Conservation (phyloP, 1,140 invertebrate species). For the Homalodisca vitripennis region DNA sequence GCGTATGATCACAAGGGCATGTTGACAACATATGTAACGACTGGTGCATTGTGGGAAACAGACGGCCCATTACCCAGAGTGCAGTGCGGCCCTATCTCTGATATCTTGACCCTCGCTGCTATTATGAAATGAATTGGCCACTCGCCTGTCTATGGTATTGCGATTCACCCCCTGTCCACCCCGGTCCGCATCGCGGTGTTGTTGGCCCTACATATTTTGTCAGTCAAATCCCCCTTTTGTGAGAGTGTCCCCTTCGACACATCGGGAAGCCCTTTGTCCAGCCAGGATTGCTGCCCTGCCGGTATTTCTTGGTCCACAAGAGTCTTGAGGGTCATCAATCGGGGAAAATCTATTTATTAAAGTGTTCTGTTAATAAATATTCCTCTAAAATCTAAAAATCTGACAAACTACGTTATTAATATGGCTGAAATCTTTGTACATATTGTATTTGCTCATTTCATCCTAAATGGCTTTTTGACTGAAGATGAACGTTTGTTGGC, state of each 20-base stretch:
- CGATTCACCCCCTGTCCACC: neutral
- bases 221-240: slow-evolving; percentile 24
- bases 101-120: slow-evolving; percentile 10
- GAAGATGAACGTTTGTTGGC: too few relatives aligned
- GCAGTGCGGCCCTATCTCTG: slow-evolving; percentile 14
- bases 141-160: neutral
- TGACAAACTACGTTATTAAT: too few relatives aligned
- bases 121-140: slow-evolving; percentile 23
- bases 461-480: too few relatives aligned
- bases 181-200: neutral
- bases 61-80: slow-evolving; percentile 21
- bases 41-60: slow-evolving; percentile 22
- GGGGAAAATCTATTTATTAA: too few relatives aligned
- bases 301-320: too few relatives aligned
- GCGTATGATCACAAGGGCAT: too few relatives aligned
- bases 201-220: slow-evolving; percentile 21
- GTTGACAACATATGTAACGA: neutral
- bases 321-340: too few relatives aligned
- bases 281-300: neutral
- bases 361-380: too few relatives aligned
- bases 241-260: neutral
- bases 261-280: slow-evolving; percentile 1
- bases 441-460: too few relatives aligned
- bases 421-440: too few relatives aligned
- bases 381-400: too few relatives aligned